Percentiles rank a stretch among this genome's conserved stretches.
Evolutionary conservation across 2,113 vertebrate species (phyloP).

Genomic region (Perccottus glenii): DNA sequence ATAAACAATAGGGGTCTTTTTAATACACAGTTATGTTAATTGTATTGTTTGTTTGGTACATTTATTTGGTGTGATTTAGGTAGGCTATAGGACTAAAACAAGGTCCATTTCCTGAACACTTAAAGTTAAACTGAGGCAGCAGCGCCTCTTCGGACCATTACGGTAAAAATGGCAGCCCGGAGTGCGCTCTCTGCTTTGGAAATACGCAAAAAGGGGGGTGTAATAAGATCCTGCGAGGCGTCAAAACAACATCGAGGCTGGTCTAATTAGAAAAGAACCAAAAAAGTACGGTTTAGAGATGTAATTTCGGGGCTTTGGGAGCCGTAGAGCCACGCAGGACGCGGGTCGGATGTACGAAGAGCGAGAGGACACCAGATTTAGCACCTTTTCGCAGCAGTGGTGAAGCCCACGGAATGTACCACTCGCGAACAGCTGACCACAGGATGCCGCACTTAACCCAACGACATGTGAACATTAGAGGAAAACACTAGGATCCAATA

Average conservation of each 20-base stretch:
- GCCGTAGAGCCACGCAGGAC: neutral
- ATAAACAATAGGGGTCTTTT: too few relatives aligned
- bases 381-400: conserved; percentile 73
- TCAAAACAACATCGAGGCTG: conserved; percentile 46
- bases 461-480: conserved; percentile 78
- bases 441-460: conserved; percentile 76
- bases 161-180: conserved; percentile 74
- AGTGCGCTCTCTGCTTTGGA: conserved; percentile 59
- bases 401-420: conserved; percentile 82
- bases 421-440: conserved; percentile 77
- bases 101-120: neutral
- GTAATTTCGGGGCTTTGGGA: neutral
- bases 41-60: too few relatives aligned
- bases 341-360: neutral
- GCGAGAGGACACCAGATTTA: conserved; percentile 18
- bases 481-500: conserved; percentile 72
- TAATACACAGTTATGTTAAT: too few relatives aligned
- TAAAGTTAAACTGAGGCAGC: conserved; percentile 14
- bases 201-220: conserved; percentile 71
- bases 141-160: conserved; percentile 66
- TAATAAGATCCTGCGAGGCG: conserved; percentile 52
- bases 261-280: conserved; percentile 5
- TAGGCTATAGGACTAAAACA: neutral
- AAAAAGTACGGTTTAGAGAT: conserved; percentile 9
- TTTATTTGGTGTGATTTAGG: too few relatives aligned